Conservation (phyloP, 1,140 invertebrate species). For the Aethina tumida region DNA sequence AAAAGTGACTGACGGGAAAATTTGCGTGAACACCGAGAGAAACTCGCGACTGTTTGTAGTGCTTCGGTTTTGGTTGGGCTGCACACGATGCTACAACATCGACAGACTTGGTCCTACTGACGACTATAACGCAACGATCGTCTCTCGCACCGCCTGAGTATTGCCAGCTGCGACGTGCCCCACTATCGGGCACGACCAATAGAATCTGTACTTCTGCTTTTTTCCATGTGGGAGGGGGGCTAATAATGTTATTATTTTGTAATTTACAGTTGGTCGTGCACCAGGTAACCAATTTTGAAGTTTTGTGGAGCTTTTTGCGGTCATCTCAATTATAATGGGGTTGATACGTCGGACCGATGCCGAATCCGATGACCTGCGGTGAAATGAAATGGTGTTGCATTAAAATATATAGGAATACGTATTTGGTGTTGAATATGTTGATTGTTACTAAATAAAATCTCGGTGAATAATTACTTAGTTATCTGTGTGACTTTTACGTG, state of each 20-base stretch:
- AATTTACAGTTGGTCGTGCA: constrained; percentile 32
- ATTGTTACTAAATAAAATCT: too few relatives aligned
- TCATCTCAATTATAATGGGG: too few relatives aligned
- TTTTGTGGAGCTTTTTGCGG: too few relatives aligned
- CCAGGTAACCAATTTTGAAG: too few relatives aligned
- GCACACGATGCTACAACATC: constrained; percentile 1
- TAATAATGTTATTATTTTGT: constrained; percentile 38
- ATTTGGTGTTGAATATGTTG: too few relatives aligned
- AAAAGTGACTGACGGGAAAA: background rate
- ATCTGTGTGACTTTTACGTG: too few relatives aligned
- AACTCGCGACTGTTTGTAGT: too few relatives aligned
- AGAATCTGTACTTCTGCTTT: constrained; percentile 12
- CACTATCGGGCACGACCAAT: constrained; percentile 22
- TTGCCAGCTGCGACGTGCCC: constrained; percentile 17
- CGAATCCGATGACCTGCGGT: too few relatives aligned
- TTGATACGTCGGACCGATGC: too few relatives aligned
- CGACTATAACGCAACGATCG: constrained; percentile 18
- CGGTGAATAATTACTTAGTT: too few relatives aligned
- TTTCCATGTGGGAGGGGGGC: constrained; percentile 20
- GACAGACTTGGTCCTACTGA: constrained; percentile 11
- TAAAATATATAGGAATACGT: too few relatives aligned
- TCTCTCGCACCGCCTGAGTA: constrained; percentile 26
- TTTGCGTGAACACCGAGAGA: constrained; percentile 2
- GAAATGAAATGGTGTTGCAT: too few relatives aligned
- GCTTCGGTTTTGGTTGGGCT: background rate